Conservation (phyloP, 2,113 vertebrate species). For the Saccopteryx bilineata region DNA sequence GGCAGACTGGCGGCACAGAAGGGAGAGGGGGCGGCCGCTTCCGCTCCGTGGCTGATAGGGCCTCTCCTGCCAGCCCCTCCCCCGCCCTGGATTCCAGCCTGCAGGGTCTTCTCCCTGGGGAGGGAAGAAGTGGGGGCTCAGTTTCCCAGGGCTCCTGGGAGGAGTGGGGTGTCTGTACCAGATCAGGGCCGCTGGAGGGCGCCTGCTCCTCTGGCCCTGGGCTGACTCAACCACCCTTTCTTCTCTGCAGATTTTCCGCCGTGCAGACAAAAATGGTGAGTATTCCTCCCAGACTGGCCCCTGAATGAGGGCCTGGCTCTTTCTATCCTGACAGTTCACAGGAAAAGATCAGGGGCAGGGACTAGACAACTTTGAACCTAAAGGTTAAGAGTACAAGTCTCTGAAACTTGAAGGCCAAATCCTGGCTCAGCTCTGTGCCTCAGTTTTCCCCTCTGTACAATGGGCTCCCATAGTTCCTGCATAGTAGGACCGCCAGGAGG, state of each 20-base stretch:
- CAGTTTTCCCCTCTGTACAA: background rate
- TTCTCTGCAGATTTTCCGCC: slow-evolving; percentile 89
- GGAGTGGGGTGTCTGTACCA: background rate
- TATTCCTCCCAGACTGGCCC: background rate
- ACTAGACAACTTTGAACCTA: background rate
- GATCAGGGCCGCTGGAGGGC: background rate
- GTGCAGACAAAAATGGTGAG: slow-evolving; percentile 92
- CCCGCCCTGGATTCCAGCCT: background rate
- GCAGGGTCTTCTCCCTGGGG: background rate
- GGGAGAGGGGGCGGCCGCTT: slow-evolving; percentile 35
- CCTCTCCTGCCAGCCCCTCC: background rate
- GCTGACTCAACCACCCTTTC: slow-evolving; percentile 22
- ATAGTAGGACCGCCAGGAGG: accelerated
- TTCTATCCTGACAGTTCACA: background rate
- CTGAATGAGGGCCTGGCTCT: background rate
- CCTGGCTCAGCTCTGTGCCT: background rate
- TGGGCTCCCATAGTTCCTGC: background rate
- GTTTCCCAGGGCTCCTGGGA: background rate
- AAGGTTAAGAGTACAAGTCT: background rate
- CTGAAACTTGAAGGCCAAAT: background rate
- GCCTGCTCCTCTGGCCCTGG: background rate
- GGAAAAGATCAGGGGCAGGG: background rate
- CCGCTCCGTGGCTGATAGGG: accelerated
- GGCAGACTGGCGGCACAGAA: slow-evolving; percentile 30
- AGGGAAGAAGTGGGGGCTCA: background rate